A percentile compares a stretch with the other conserved stretches of the same genome.
Conservation (phyloP, 2,888 invertebrate genomes). For the Xanthostigma xanthostigma region DNA sequence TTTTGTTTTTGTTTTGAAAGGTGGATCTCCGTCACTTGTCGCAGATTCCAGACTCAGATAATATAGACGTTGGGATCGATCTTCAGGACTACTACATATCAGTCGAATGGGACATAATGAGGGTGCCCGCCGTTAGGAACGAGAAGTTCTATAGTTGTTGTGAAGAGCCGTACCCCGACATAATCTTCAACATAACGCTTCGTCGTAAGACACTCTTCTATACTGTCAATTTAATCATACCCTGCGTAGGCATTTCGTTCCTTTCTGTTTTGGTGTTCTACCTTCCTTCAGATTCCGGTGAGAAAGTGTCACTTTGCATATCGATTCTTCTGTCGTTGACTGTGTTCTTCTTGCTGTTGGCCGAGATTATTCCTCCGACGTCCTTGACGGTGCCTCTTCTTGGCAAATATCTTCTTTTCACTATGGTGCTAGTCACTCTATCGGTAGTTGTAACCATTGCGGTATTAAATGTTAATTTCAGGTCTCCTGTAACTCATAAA, state of each 20-base stretch:
- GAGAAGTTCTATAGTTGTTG: conserved; percentile 94
- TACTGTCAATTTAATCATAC: conserved; percentile 93
- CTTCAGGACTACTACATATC: conserved; percentile 90
- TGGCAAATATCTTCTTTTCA: conserved; percentile 85
- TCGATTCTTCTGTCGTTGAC: conserved; percentile 85
- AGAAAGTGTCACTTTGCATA: conserved; percentile 93
- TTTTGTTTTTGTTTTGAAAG: conserved; percentile 29
- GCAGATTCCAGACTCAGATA: conserved; percentile 75
- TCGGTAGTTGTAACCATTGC: conserved; percentile 89
- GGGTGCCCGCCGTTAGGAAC: conserved; percentile 77
- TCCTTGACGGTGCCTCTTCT: conserved; percentile 81
- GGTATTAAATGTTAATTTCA: conserved; percentile 85
- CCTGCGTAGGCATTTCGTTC: conserved; percentile 93
- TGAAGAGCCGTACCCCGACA: conserved; percentile 92
- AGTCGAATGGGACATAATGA: conserved; percentile 97
- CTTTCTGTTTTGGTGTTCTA: conserved; percentile 95
- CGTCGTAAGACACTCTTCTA: conserved; percentile 93
- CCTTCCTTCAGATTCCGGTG: conserved; percentile 92
- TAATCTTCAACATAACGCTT: conserved; percentile 92
- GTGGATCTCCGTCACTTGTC: conserved; percentile 80
- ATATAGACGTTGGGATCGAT: conserved; percentile 81
- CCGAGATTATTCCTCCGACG: conserved; percentile 89
- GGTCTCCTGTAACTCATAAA: conserved; percentile 82
- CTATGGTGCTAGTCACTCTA: conserved; percentile 85
- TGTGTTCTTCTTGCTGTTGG: conserved; percentile 84